Evolutionary conservation across 2,888 invertebrate species (phyloP).

Genomic region (Antheraea assamensis): DNA sequence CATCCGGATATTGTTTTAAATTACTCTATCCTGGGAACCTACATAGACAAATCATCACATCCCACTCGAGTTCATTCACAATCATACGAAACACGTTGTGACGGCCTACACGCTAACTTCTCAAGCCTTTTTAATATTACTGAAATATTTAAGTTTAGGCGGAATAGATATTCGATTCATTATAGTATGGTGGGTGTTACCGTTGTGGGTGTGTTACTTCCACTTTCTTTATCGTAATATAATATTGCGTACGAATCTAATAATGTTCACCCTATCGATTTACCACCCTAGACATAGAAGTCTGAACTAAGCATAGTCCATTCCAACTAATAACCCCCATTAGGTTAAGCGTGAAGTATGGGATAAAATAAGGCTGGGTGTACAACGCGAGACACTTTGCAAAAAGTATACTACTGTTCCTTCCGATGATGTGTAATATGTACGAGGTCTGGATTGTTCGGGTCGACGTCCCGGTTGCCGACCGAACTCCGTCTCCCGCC

Average conservation of each 20-base stretch:
- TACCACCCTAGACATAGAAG: neutral
- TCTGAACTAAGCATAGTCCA: too few species aligned
- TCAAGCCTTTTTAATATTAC: neutral
- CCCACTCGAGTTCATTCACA: constrained; percentile 25
- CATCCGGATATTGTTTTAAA: constrained; percentile 51
- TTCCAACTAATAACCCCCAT: too few species aligned
- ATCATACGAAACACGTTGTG: neutral
- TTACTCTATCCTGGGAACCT: constrained; percentile 51
- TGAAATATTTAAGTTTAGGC: neutral
- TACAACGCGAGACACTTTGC: constrained; percentile 38
- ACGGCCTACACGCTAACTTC: neutral
- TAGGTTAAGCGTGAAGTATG: too few species aligned
- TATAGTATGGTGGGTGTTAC: neutral
- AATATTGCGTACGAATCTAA: neutral
- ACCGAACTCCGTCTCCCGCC: constrained; percentile 41
- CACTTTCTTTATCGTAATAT: neutral
- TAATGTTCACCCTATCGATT: neutral
- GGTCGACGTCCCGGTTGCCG: constrained; percentile 62
- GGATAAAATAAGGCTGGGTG: neutral
- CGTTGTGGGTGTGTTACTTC: constrained; percentile 1
- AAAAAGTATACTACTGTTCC: constrained; percentile 45
- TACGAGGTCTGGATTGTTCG: constrained; percentile 70
- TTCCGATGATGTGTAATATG: constrained; percentile 53
- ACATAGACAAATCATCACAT: constrained; percentile 32
- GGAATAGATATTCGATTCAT: neutral